Evolutionary conservation across 2,113 vertebrate species (phyloP).

Genomic region (Lepisosteus oculatus): DNA sequence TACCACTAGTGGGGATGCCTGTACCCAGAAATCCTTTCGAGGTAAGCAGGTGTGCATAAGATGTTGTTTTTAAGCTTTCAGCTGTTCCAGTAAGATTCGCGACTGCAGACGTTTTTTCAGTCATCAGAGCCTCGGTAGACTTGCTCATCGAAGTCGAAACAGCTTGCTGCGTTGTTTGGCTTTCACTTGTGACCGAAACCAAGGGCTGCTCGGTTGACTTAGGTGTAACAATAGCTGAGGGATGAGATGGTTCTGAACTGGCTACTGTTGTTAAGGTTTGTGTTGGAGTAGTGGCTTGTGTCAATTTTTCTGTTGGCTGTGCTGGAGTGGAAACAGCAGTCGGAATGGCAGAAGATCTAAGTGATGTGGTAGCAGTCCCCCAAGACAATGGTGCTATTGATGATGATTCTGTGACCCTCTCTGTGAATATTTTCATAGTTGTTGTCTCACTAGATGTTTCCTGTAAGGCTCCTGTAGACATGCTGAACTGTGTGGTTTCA

Average conservation of each 20-base stretch:
- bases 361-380: slow-evolving; percentile 31
- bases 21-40: not conserved
- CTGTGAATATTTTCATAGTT: slow-evolving; percentile 32
- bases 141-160: not conserved
- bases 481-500: slow-evolving; percentile 40
- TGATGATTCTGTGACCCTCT: slow-evolving; percentile 36
- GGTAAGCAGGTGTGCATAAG: not conserved
- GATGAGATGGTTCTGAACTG: not conserved
- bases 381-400: slow-evolving; percentile 40
- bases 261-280: slow-evolving; percentile 15
- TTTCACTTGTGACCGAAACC: not conserved
- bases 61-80: not conserved
- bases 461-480: slow-evolving; percentile 38
- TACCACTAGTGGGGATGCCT: not conserved
- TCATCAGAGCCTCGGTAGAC: not conserved
- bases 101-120: not conserved
- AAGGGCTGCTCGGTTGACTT: slow-evolving; percentile 11
- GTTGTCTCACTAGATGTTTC: slow-evolving; percentile 33
- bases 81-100: not conserved
- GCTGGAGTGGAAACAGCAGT: slow-evolving; percentile 20
- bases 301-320: slow-evolving; percentile 13
- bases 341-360: not conserved
- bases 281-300: slow-evolving; percentile 18
- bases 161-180: slow-evolving; percentile 1
- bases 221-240: not conserved